These are phyloP conservation scores for Misgurnus mizolepis DNA, from an alignment of 2,113 vertebrate species.

Conservation along the genomic window DNA sequence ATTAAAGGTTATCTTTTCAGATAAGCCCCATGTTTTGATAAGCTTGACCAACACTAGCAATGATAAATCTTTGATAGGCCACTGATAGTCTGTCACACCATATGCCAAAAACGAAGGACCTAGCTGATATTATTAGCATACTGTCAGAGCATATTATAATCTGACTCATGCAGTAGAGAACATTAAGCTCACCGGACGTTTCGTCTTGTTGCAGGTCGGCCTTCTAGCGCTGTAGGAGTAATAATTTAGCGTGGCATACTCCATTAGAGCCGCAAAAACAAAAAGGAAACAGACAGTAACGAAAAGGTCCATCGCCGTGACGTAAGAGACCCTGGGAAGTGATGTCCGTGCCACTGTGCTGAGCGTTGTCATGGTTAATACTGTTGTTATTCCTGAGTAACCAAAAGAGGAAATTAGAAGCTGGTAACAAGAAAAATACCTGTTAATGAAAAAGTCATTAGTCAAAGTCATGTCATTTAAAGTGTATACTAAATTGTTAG, in stretches of 20 bases:
- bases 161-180: no score
- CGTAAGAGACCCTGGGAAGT: slow-evolving; percentile 90
- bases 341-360: slow-evolving; percentile 93
- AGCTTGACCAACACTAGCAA: no score
- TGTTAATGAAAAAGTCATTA: slow-evolving; percentile 24
- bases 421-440: background rate
- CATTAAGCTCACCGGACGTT: slow-evolving; percentile 77
- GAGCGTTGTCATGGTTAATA: slow-evolving; percentile 95
- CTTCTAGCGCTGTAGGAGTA: slow-evolving; percentile 82
- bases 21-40: no score
- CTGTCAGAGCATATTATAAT: background rate
- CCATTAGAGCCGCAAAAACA: slow-evolving; percentile 96
- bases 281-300: slow-evolving; percentile 97
- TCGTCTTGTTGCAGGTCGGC: slow-evolving; percentile 77
- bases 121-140: background rate
- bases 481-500: slow-evolving; percentile 6
- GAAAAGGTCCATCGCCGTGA: slow-evolving; percentile 97
- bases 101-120: background rate
- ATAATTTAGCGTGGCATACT: slow-evolving; percentile 94
- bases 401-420: slow-evolving; percentile 40
- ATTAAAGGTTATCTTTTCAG: no score
- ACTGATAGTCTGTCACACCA: no score
- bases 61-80: no score
- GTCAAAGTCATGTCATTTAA: background rate
- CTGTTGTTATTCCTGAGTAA: slow-evolving; percentile 90